phyloP scores from a whole-genome alignment of 2,888 invertebrate species.

The Mycalesis mineus region DNA sequence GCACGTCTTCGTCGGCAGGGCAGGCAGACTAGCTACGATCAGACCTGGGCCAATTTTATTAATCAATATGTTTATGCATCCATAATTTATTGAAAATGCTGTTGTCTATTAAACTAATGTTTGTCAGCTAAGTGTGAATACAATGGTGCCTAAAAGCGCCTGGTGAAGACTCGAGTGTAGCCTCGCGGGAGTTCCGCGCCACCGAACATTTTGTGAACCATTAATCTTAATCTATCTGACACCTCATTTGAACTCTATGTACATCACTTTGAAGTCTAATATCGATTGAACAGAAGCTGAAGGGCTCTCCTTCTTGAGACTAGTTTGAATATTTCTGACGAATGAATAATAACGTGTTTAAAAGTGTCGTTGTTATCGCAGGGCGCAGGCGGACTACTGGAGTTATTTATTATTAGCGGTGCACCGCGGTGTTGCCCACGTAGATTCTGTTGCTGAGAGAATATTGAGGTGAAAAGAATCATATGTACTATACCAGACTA shows the following conservation, averaged over 20 bases:
- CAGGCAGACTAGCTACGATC: too few relatives aligned
- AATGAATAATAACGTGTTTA: slow-evolving; percentile 29
- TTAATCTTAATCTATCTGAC: neutral
- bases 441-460: too few relatives aligned
- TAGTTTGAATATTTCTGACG: slow-evolving; percentile 36
- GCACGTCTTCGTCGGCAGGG: too few relatives aligned
- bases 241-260: neutral
- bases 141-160: too few relatives aligned
- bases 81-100: too few relatives aligned
- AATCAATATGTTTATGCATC: too few relatives aligned
- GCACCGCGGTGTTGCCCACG: too few relatives aligned
- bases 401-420: neutral
- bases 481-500: too few relatives aligned
- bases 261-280: neutral
- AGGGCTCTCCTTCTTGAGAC: slow-evolving; percentile 22
- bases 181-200: neutral
- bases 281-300: neutral
- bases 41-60: too few relatives aligned
- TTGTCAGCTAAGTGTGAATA: too few relatives aligned
- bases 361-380: slow-evolving; percentile 27
- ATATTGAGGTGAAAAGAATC: too few relatives aligned
- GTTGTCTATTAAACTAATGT: too few relatives aligned
- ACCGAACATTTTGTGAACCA: slow-evolving; percentile 1
- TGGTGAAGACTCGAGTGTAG: neutral
- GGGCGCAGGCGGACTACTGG: slow-evolving; percentile 14